Evolutionary conservation across 2,797 vertebrate species (phyloP), one percentile per base, ranked within the genome.

Genomic region (Podargus strigoides): DNA sequence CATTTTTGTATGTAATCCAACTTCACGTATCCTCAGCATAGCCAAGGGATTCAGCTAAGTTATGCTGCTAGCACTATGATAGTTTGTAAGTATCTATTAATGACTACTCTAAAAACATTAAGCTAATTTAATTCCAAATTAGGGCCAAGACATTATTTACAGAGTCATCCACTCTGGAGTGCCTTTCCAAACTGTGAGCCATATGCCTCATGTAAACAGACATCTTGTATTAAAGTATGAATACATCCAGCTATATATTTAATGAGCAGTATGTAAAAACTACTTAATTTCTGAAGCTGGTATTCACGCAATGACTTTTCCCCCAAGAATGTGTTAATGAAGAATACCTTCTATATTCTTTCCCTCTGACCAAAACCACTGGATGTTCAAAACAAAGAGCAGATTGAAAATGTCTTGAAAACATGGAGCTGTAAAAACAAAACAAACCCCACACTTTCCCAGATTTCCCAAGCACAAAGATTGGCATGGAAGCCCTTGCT

Each of bases 41-140:
- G 84, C 90, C 72, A 60, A 73, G 72, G 82, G 75, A 93, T 68
- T 80, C 5, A 0, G 75, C 67, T 58, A 83, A 88, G 36, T 85
- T 77, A 52, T 8, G 22, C 62, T 78, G 64, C 75, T 74, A 85
- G 77, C n/a, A 88, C 60, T 64, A 46, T 0, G 13, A 63, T 26
- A 59, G 60, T 89, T 84, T 89, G 2, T n/a, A 94, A 93, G 85
- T 50, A 47, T 42, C 76, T 93, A 87, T 88, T 94, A 93, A 87
- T 84, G 81, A 90, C 87, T 89, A 60, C 49, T 83, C 66, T 85
- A 75, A 96, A 93, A 91, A 75, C 50, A 94, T 80, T 55, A 87
- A 86, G 76, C 74, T 80, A 85, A 87, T 93, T 95, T 89, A 89
- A 89, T 74, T 92, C 79, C 67, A 74, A 94, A 81, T 90, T 64